Percentiles rank a stretch among this genome's conserved stretches.
phyloP scores from a whole-genome alignment of 2,113 vertebrate genomes.

The Lasiurus cinereus region DNA sequence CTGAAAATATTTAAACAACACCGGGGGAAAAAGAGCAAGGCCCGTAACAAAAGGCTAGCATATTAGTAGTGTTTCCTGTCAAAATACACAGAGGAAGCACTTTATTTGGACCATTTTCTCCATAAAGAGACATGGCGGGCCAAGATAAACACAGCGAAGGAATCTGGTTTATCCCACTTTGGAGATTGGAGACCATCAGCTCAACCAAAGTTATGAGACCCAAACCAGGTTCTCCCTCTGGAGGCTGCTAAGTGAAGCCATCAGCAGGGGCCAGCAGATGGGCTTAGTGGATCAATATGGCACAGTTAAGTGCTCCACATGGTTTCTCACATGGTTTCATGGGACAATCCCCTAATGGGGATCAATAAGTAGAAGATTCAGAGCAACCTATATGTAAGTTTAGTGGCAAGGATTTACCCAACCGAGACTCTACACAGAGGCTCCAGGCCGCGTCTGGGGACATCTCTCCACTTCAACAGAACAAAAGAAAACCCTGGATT shows the following conservation, averaged over 20 bases:
- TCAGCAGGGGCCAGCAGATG: slow-evolving; percentile 50
- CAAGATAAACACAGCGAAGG: slow-evolving; percentile 89
- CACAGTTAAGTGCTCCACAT: background rate
- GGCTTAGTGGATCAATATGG: background rate
- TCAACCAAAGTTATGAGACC: slow-evolving; percentile 84
- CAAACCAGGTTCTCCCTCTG: slow-evolving; percentile 81
- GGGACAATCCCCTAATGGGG: slow-evolving; percentile 1
- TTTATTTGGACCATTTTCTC: slow-evolving; percentile 91
- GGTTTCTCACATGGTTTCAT: background rate
- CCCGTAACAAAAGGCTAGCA: slow-evolving; percentile 90
- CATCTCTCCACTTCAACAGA: slow-evolving; percentile 25
- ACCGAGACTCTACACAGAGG: background rate
- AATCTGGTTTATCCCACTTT: slow-evolving; percentile 89
- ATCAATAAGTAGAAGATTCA: slow-evolving; percentile 69
- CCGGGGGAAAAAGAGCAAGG: slow-evolving; percentile 87
- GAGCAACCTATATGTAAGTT: slow-evolving; percentile 36
- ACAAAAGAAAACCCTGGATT: slow-evolving; percentile 31
- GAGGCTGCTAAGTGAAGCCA: slow-evolving; percentile 74
- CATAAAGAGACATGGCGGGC: slow-evolving; percentile 90
- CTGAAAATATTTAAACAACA: slow-evolving; percentile 90
- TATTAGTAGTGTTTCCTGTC: slow-evolving; percentile 91
- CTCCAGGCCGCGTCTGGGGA: slow-evolving; percentile 11
- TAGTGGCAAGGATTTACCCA: slow-evolving; percentile 18
- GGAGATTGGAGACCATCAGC: slow-evolving; percentile 84
- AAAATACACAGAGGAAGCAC: slow-evolving; percentile 93